These are phyloP conservation scores for Saccostrea cuccullata DNA, from an alignment of 1,140 invertebrate genomes.

Conservation along the genomic window DNA sequence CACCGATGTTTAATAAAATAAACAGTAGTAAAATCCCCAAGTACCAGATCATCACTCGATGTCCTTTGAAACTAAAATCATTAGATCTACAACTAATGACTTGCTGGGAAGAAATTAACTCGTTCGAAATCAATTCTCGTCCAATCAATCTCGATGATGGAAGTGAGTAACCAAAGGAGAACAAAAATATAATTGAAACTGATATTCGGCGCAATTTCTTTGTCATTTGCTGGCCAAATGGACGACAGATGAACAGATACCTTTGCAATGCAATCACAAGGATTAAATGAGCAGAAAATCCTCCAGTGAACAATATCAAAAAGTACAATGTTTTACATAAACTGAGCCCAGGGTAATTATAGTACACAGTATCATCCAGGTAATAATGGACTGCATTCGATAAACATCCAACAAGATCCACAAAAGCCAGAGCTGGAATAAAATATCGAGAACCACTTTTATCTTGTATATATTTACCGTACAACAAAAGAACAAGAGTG, in stretches of 20 bases:
- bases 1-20: background rate
- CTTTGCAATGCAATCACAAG: background rate
- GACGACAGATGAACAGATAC: background rate
- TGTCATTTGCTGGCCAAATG: conserved; percentile 2
- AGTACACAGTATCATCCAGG: background rate
- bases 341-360: background rate
- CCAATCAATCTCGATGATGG: background rate
- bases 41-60: background rate
- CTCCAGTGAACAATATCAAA: background rate
- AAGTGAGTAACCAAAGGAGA: background rate
- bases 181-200: background rate
- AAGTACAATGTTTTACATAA: background rate
- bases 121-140: background rate
- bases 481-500: background rate
- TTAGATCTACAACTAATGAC: background rate
- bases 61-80: background rate
- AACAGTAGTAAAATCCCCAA: background rate
- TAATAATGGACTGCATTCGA: background rate
- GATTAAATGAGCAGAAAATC: background rate
- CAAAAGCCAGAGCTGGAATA: background rate
- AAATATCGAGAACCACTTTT: background rate
- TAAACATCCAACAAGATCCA: background rate
- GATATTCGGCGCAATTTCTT: background rate
- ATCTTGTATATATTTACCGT: background rate
- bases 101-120: background rate